These are phyloP conservation scores for Heliconius hortense DNA, from an alignment of 2,888 invertebrate genomes.

Conservation along the genomic window DNA sequence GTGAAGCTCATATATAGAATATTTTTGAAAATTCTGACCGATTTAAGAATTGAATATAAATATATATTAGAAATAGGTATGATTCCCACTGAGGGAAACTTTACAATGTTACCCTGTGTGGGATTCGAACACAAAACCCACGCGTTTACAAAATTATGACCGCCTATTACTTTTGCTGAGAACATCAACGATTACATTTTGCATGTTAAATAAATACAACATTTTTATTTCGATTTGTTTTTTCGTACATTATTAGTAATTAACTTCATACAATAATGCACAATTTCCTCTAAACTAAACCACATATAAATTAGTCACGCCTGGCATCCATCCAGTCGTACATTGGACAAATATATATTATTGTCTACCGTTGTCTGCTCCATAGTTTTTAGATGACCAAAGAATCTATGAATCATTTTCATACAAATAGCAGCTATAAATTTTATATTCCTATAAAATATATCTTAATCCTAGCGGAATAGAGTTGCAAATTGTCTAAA, in stretches of 20 bases:
- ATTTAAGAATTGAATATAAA: no score
- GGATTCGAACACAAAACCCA: neutral
- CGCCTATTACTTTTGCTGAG: neutral
- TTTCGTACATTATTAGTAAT: neutral
- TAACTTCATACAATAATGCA: neutral
- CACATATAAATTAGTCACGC: slow-evolving; percentile 18
- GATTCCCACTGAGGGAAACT: no score
- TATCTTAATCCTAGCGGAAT: neutral
- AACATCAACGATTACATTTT: neutral
- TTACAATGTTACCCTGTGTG: no score
- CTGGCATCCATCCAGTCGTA: slow-evolving; percentile 17
- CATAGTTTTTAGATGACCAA: slow-evolving; percentile 22
- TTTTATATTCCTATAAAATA: neutral
- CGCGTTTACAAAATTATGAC: neutral
- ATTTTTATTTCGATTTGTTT: neutral
- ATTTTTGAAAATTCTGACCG: no score
- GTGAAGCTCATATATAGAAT: no score
- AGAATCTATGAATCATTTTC: slow-evolving; percentile 23
- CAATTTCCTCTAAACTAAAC: slow-evolving; percentile 12
- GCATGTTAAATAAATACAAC: neutral
- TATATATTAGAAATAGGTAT: no score
- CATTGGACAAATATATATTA: slow-evolving; percentile 17
- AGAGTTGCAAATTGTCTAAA: slow-evolving; percentile 14
- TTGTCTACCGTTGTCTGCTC: slow-evolving; percentile 23
- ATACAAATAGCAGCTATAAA: slow-evolving; percentile 9